phyloP scores from a whole-genome alignment of 2,113 vertebrate species.

The Pao palembangensis region DNA sequence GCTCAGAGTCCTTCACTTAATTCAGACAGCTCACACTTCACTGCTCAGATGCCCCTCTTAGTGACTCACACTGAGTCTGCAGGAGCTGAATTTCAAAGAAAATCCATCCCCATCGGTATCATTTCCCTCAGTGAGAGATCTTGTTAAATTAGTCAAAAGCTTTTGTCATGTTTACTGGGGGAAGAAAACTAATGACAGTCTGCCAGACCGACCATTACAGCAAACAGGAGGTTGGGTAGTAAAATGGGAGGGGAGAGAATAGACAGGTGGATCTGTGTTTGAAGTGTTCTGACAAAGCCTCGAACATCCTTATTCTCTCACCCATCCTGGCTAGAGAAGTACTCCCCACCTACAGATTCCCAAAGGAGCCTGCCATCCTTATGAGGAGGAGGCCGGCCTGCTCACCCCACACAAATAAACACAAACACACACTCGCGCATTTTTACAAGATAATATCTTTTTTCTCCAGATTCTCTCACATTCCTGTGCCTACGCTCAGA shows the following conservation, averaged over 20 bases:
- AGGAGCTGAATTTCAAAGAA: too few relatives aligned
- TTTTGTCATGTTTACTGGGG: constrained; percentile 3
- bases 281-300: constrained; percentile 35
- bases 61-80: too few relatives aligned
- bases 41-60: too few relatives aligned
- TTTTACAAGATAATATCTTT: constrained; percentile 13
- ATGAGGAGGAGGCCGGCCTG: constrained; percentile 42
- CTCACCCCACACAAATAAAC: constrained; percentile 34
- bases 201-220: not conserved
- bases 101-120: too few relatives aligned
- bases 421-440: constrained; percentile 23
- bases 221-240: not conserved
- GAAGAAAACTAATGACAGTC: not conserved
- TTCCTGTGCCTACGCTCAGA: not conserved
- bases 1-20: too few relatives aligned
- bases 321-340: constrained; percentile 12
- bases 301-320: constrained; percentile 23
- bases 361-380: constrained; percentile 35
- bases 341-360: constrained; percentile 59
- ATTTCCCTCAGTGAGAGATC: too few relatives aligned
- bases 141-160: not conserved
- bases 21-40: too few relatives aligned
- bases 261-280: constrained; percentile 17
- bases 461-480: constrained; percentile 4
- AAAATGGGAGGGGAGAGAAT: not conserved